A percentile compares a stretch with the other conserved stretches of the same genome.
These are phyloP conservation scores for Emys orbicularis DNA, from an alignment of 2,797 vertebrate species.

Conservation along the genomic window DNA sequence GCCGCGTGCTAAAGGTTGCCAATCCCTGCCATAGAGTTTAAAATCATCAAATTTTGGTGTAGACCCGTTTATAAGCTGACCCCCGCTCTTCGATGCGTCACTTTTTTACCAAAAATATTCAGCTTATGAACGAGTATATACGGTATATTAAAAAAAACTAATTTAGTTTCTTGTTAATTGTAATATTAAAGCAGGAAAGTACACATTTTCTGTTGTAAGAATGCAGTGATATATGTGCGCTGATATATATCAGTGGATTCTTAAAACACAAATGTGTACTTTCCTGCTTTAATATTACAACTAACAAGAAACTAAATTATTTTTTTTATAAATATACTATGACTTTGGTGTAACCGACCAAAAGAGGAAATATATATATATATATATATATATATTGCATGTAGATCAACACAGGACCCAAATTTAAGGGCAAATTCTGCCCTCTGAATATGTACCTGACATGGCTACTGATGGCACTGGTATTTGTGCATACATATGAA, in stretches of 20 bases:
- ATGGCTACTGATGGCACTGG: neutral
- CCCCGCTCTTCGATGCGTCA: no score
- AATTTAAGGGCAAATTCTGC: neutral
- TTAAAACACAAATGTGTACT: neutral
- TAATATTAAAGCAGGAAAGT: neutral
- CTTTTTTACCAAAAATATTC: no score
- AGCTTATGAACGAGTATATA: no score
- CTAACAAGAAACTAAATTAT: neutral
- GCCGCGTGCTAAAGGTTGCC: no score
- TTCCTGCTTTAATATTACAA: neutral
- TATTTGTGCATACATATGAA: neutral
- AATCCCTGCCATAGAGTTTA: no score
- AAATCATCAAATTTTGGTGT: no score
- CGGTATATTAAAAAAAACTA: no score
- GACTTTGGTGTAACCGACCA: no score
- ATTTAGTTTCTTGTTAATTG: neutral
- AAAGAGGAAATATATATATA: no score
- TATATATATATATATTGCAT: no score
- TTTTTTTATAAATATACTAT: neutral
- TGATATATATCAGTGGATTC: neutral
- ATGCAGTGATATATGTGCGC: neutral
- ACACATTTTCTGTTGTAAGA: neutral
- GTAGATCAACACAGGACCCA: no score
- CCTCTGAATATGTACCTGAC: neutral
- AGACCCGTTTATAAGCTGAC: no score